Evolutionary conservation across 2,797 vertebrate genomes (phyloP).

Genomic region (Anableps anableps): DNA sequence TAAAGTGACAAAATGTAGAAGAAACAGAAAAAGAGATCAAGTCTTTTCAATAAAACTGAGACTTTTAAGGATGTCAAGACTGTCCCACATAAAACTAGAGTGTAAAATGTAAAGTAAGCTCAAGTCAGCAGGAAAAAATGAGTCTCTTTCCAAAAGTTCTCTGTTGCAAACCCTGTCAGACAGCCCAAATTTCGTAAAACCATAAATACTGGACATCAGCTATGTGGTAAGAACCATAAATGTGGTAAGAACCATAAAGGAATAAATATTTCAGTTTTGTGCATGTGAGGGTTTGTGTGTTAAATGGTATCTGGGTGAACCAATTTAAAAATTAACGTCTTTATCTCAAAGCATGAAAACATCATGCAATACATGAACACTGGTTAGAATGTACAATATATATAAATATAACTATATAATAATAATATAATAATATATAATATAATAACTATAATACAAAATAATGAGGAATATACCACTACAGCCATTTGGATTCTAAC

Average conservation of each 20-base stretch:
- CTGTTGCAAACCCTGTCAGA: slow-evolving; percentile 49
- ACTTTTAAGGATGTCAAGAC: slow-evolving; percentile 46
- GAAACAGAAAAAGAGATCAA: slow-evolving; percentile 5
- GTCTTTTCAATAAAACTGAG: slow-evolving; percentile 26
- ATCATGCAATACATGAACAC: not conserved
- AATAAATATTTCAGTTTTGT: slow-evolving; percentile 16
- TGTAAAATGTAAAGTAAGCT: slow-evolving; percentile 66
- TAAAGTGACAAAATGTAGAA: slow-evolving; percentile 15
- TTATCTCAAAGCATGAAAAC: not conserved
- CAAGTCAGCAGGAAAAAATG: slow-evolving; percentile 63
- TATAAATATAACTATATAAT: no score
- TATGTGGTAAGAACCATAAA: slow-evolving; percentile 9
- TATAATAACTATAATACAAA: no score
- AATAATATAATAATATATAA: no score
- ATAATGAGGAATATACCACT: no score
- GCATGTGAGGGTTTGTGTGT: not conserved
- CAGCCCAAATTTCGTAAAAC: slow-evolving; percentile 36
- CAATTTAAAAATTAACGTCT: not conserved
- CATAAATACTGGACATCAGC: not conserved
- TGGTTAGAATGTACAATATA: not conserved
- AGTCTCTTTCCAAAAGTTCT: slow-evolving; percentile 42
- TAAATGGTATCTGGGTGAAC: not conserved
- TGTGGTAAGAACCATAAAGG: slow-evolving; percentile 6
- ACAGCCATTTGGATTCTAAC: not conserved
- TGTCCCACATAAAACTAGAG: slow-evolving; percentile 51